Percentiles rank a stretch among this genome's conserved stretches.
phyloP scores from a whole-genome alignment of 2,888 invertebrate species.

The Lordiphosa andalusiaca region DNA sequence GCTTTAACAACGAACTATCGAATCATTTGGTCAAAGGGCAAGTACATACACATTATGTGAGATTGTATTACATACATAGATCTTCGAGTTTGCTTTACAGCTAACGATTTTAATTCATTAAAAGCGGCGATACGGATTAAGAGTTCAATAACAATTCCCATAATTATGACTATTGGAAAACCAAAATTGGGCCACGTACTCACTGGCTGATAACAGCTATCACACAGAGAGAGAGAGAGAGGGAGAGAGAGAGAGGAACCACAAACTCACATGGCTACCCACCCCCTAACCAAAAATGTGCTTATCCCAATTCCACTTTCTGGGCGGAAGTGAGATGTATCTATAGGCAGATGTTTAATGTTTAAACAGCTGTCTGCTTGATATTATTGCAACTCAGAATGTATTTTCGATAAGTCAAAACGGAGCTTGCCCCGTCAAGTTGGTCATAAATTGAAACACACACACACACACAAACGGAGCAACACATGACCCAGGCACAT shows the following conservation, averaged over 20 bases:
- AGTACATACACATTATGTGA: neutral
- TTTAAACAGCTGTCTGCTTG: slow-evolving; percentile 7
- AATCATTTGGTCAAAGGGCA: neutral
- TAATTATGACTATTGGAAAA: slow-evolving; percentile 39
- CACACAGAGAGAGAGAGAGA: neutral
- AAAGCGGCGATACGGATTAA: slow-evolving; percentile 48
- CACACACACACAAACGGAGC: neutral
- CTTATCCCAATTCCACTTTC: slow-evolving; percentile 37
- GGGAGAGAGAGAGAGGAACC: neutral
- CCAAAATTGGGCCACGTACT: slow-evolving; percentile 2
- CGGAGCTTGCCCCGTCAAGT: slow-evolving; percentile 3
- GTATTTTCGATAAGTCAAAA: neutral
- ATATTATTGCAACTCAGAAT: neutral
- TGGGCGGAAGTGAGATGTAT: slow-evolving; percentile 9
- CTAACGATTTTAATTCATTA: slow-evolving; percentile 25
- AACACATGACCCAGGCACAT: too few relatives aligned
- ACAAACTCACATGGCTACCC: neutral
- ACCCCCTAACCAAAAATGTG: slow-evolving; percentile 35
- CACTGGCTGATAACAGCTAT: slow-evolving; percentile 14
- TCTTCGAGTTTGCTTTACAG: neutral
- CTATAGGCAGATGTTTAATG: slow-evolving; percentile 7
- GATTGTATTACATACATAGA: too few relatives aligned
- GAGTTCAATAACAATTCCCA: slow-evolving; percentile 55
- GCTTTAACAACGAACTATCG: too few relatives aligned
- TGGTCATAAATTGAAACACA: neutral